Base-by-base conservation (phyloP, 1,140 invertebrate species). In the Mercenaria mercenaria region DNA sequence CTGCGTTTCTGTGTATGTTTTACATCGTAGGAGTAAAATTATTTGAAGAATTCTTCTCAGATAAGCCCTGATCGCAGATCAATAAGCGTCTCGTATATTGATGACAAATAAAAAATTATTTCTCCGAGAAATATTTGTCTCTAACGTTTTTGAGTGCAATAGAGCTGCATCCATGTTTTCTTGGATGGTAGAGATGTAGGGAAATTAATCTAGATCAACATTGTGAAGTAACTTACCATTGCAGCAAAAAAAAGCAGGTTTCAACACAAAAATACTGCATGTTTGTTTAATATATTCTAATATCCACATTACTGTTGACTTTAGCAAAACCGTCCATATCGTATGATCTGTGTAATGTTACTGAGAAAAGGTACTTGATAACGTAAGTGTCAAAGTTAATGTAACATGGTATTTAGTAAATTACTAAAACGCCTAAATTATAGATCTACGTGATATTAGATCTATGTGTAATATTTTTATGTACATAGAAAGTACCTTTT, bases 81-180 rank as follows among this genome's bases (percentile, higher is more conserved):
- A n/a, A 64, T 64, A 64, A 10, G 23, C 11, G 23, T n/a, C 59
- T 64, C n/a, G 26, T 64, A 29, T 29, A 29, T 3, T 64, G 59
- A 1, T 64, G 59, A 64, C 59, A 64, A 64, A 64, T 64, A n/a
- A 64, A 64, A n/a, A 64, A n/a, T n/a, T n/a, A n/a, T n/a, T 64
- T 1, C 3, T 26, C 26, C 10, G 59, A 29, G 52, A 23, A 56
- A 3, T 56, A 15, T 23, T 23, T 23, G 23, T 56, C 23, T 23
- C 15, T 23, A 15, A 23, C 23, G 13, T 15, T 3, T 11, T n/a
- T 11, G 10, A 11, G 15, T 15, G 3, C 23, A 11, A 56, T 23
- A n/a, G 15, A 15, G 52, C 3, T 56, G 52, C 23, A 15, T 56
- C 11, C 4, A 11, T 56, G 52, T n/a, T 15, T 56, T n/a, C 13